Evolutionary conservation across 2,888 invertebrate genomes (phyloP).

Genomic region (Meteorus cinctellus): DNA sequence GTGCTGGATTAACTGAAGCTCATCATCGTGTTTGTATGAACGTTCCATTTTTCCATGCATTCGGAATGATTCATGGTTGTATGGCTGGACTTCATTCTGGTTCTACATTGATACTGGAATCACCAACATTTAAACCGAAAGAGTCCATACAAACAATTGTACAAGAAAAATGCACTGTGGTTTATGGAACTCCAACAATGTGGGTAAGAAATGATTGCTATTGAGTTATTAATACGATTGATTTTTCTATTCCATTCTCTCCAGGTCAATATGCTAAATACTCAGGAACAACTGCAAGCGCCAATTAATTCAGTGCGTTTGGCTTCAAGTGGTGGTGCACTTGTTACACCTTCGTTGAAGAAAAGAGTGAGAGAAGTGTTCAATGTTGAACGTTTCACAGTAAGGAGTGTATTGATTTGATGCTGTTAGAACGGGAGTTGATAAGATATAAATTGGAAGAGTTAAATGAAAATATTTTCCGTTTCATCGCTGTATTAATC

Average conservation of each 20-base stretch:
- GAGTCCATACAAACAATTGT: slow-evolving; percentile 79
- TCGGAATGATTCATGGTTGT: slow-evolving; percentile 81
- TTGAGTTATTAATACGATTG: background rate
- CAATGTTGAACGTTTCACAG: slow-evolving; percentile 75
- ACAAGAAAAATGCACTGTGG: slow-evolving; percentile 81
- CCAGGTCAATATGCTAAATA: slow-evolving; percentile 81
- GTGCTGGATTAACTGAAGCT: slow-evolving; percentile 73
- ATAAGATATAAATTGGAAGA: too few relatives aligned
- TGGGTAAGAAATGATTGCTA: slow-evolving; percentile 68
- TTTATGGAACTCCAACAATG: slow-evolving; percentile 91
- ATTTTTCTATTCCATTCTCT: background rate
- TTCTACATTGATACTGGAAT: slow-evolving; percentile 78
- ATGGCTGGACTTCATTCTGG: slow-evolving; percentile 78
- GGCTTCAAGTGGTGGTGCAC: slow-evolving; percentile 83
- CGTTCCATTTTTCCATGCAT: slow-evolving; percentile 89
- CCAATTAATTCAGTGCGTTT: slow-evolving; percentile 74
- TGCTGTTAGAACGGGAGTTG: too few relatives aligned
- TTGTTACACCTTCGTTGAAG: slow-evolving; percentile 79
- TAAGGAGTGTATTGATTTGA: slow-evolving; percentile 57
- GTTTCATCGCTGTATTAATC: background rate
- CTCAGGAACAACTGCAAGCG: slow-evolving; percentile 73
- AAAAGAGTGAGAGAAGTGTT: slow-evolving; percentile 74
- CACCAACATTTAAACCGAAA: slow-evolving; percentile 77
- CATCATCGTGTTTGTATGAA: slow-evolving; percentile 78
- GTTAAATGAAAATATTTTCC: too few relatives aligned